A percentile compares a stretch with the other conserved stretches of the same genome.
Evolutionary conservation across 2,888 invertebrate species (phyloP).

Genomic region (Cephus spinipes): DNA sequence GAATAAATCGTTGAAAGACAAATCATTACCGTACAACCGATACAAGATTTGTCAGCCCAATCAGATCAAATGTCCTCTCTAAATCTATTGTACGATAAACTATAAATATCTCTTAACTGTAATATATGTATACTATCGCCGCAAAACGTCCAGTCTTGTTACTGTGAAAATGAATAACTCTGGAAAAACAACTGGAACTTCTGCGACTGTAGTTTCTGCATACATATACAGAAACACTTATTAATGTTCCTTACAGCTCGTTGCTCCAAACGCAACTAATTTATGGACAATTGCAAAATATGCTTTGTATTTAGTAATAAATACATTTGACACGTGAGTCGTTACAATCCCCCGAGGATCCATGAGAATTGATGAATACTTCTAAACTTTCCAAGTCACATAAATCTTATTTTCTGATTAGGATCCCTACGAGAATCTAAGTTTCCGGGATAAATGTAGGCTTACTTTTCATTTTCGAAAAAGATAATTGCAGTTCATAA

Average conservation of each 20-base stretch:
- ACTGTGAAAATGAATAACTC: not conserved
- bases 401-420: no score
- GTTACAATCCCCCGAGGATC: not conserved
- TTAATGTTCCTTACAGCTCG: not conserved
- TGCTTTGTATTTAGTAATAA: conserved; percentile 19
- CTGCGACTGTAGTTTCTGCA: not conserved
- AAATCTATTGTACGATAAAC: not conserved
- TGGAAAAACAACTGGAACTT: not conserved
- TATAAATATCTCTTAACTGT: not conserved
- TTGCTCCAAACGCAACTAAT: conserved; percentile 10
- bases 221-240: not conserved
- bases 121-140: not conserved
- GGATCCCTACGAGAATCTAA: not conserved
- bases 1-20: not conserved
- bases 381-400: no score
- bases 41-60: conserved; percentile 11
- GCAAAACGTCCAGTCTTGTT: not conserved
- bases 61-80: not conserved
- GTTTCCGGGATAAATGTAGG: not conserved
- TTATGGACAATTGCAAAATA: conserved; percentile 19
- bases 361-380: not conserved
- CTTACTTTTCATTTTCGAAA: not conserved
- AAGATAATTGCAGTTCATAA: not conserved
- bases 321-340: conserved; percentile 17
- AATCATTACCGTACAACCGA: conserved; percentile 10